Base-by-base conservation (phyloP, 2,113 vertebrate genomes). In the Falco punctatus region DNA sequence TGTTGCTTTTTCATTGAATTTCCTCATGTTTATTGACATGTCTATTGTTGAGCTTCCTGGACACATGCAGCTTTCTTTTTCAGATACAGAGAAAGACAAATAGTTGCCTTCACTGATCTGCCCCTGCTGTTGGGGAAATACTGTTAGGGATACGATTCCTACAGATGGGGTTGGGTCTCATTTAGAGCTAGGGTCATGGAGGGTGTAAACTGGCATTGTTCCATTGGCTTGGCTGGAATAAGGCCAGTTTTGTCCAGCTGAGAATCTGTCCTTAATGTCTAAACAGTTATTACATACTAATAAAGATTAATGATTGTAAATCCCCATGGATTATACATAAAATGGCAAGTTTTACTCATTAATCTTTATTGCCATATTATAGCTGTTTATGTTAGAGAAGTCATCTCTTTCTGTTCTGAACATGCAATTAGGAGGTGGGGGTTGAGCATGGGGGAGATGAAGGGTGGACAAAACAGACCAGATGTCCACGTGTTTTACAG, bases 1-100 rank as follows among this genome's bases (percentile, higher is more conserved):
- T 83, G 89, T 90, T 95, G 92, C 95, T 94, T 95, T 96, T 95
- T 90, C 83, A 86, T 77, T 92, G 95, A 91, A 97, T 95, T 96
- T 97, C 94, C 95, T 95, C 38, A 4, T 94, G 91, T 95, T 95
- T 97, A 95, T 96, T 95, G 96, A 95, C 89, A 62, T 44, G 78
- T 92, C 96, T 95, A 97, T 95, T 97, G 95, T 96, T 91, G 92
- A 90, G 89, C 94, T 96, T 95, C 96, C 95, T 96, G 94, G 95
- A 87, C 96, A 85, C 95, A 97, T 95, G 95, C 86, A 77, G 97
- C 89, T 95, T 94, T 94, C 89, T 94, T 94, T 92, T 92, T 94
- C 16, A 5, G 94, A 67, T 87, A 8, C 84, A 83, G 94, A 90
- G 81, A 87, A 96, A 96, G 92, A 94, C 92, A 96, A 97, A 97